Base-by-base conservation (phyloP, 2,113 vertebrate species). In the Saguinus midas region DNA sequence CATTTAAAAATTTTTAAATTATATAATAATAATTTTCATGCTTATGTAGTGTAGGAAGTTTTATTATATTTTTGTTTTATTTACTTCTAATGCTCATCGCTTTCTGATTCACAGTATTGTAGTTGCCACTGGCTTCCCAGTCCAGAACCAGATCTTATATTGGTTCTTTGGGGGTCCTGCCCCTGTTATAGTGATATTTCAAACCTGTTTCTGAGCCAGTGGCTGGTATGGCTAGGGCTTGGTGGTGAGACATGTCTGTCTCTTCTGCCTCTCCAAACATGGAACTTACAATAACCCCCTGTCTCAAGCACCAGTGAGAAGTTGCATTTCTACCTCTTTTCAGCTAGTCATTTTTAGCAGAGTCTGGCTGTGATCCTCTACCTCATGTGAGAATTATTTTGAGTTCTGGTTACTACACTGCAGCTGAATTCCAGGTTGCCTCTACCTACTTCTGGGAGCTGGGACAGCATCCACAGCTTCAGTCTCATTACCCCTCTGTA, bases 1-100 rank as follows among this genome's bases (percentile, higher is more conserved):
- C 48, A 16, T 91, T 96, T 91, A 89, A 20, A 88, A 85, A 90
- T 85, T 97, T 94, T 40, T 80, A 90, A 94, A 52, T 64, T 72
- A 58, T 84, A 66, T 88, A 45, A 61, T 64, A 91, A n/a, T 68
- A 86, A 52, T 66, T 81, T 93, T 83, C 18, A 57, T 27, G 12
- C 25, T 37, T 64, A 43, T 55, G 12, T 68, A 29, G 17, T 55
- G 2, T 73, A 61, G 32, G 35, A 70, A 58, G 32, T 70, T 92
- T 82, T 82, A 50, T 64, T 95, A 32, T 82, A 61, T 81, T 94
- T 95, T 95, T 94, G 21, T 94, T 72, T 87, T 94, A 61, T 64
- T 87, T 90, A 17, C 45, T 76, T 93, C 40, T 45, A 32, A 64
- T 3, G 45, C 45, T 43, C 12, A 93, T 5, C 12, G n/a, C 35